A percentile compares a stretch with the other conserved stretches of the same genome.
Evolutionary conservation across 2,888 invertebrate species (phyloP).

Genomic region (Cacoxenus indagator): DNA sequence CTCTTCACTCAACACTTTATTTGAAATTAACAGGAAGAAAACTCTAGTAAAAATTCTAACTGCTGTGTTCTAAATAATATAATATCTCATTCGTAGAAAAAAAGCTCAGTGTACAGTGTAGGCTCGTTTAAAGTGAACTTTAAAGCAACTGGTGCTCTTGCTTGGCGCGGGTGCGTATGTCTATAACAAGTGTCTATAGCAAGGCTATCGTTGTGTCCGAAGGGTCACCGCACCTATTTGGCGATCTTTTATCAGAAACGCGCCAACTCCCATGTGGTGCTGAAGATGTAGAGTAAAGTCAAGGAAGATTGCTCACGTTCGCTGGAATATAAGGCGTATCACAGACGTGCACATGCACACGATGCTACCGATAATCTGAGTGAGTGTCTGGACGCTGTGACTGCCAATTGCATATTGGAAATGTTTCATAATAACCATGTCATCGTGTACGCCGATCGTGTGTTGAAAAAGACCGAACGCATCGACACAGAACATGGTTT

Average conservation of each 20-base stretch:
- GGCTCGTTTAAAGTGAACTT: conserved; percentile 71
- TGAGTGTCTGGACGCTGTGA: conserved; percentile 90
- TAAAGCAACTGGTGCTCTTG: conserved; percentile 89
- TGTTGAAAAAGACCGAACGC: conserved; percentile 80
- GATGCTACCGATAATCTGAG: conserved; percentile 86
- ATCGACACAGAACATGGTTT: conserved; percentile 83
- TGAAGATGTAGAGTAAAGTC: conserved; percentile 87
- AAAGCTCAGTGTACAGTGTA: conserved; percentile 40
- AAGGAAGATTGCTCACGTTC: conserved; percentile 90
- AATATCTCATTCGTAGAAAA: neutral
- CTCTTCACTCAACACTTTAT: neutral
- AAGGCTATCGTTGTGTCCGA: conserved; percentile 92
- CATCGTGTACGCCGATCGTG: conserved; percentile 86
- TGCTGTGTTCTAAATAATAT: conserved; percentile 39
- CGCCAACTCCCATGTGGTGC: conserved; percentile 94
- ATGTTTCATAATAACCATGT: conserved; percentile 86
- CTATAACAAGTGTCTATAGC: conserved; percentile 77
- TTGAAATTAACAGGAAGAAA: conserved; percentile 37
- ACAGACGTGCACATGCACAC: conserved; percentile 85
- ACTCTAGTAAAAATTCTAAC: conserved; percentile 34
- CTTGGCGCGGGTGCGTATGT: conserved; percentile 85
- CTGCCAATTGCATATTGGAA: conserved; percentile 92
- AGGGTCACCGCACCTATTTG: conserved; percentile 79
- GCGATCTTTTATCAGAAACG: conserved; percentile 96
- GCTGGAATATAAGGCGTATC: conserved; percentile 86